Evolutionary conservation across 2,797 vertebrate species (phyloP).

Genomic region (Neolamprologus multifasciatus): DNA sequence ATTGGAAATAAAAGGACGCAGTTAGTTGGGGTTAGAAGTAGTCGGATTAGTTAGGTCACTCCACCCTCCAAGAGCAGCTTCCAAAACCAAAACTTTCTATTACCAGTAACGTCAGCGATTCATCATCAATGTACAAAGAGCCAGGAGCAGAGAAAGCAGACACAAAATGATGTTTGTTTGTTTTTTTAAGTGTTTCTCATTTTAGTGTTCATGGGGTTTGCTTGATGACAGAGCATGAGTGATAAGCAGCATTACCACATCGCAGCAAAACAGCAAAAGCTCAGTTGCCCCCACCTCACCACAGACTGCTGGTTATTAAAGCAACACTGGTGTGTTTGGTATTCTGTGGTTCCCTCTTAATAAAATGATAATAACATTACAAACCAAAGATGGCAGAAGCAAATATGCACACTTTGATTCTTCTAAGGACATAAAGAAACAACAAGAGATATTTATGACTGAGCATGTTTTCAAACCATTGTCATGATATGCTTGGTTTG

Average conservation of each 20-base stretch:
- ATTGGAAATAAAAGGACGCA: constrained; percentile 81
- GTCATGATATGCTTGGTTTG: not conserved
- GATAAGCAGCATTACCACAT: not conserved
- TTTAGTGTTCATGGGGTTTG: not conserved
- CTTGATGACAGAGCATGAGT: not conserved
- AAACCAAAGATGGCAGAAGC: not conserved
- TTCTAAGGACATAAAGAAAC: not conserved
- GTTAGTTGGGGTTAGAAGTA: constrained; percentile 61
- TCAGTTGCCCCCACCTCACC: not conserved
- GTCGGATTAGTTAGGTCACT: constrained; percentile 20
- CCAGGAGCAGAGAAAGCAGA: not conserved
- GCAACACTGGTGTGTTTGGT: not conserved
- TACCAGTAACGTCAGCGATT: constrained; percentile 18
- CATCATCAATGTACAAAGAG: constrained; percentile 10
- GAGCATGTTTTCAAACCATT: not conserved
- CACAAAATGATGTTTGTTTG: not conserved
- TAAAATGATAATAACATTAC: not conserved
- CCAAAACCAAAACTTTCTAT: not conserved
- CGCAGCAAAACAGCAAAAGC: constrained; percentile 9
- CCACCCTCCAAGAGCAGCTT: not conserved
- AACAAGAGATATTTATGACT: not conserved
- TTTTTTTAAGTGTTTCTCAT: not conserved
- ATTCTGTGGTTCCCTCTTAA: not conserved
- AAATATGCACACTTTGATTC: not conserved
- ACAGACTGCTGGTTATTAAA: not conserved